Conservation (phyloP, 2,888 invertebrate genomes). For the Agrochola lota region DNA sequence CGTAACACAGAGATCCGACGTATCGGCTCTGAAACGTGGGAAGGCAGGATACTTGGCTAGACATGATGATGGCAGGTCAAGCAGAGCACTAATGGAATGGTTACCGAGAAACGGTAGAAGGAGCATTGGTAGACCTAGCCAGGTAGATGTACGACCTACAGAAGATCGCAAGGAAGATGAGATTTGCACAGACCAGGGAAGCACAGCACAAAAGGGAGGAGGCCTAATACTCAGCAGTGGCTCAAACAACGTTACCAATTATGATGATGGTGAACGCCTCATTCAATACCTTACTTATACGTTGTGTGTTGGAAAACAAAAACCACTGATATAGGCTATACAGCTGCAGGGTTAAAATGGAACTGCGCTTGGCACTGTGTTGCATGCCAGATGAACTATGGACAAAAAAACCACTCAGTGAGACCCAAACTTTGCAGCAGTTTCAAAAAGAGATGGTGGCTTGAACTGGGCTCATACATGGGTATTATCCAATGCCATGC, state of each 20-base stretch:
- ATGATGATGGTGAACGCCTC: background rate
- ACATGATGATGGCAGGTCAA: background rate
- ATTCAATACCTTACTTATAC: background rate
- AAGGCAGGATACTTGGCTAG: too few species aligned
- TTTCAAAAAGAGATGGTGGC: too few species aligned
- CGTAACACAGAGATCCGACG: background rate
- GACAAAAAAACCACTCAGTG: too few species aligned
- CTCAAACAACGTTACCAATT: background rate
- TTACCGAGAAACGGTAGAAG: background rate
- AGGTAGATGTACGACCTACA: background rate
- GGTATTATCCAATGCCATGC: too few species aligned
- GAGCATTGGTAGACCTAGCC: background rate
- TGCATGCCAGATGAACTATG: too few species aligned
- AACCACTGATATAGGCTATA: background rate
- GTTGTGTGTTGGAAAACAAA: background rate
- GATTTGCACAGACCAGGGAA: too few species aligned
- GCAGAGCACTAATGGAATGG: background rate
- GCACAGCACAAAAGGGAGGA: too few species aligned
- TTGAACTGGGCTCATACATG: too few species aligned
- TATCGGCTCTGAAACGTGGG: background rate
- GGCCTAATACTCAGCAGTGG: too few species aligned
- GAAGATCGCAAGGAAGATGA: background rate
- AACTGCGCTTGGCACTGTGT: too few species aligned
- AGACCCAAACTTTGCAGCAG: too few species aligned
- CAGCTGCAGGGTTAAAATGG: too few species aligned